Conservation (phyloP, 2,113 vertebrate genomes). For the Onychorhynchus coronatus region DNA sequence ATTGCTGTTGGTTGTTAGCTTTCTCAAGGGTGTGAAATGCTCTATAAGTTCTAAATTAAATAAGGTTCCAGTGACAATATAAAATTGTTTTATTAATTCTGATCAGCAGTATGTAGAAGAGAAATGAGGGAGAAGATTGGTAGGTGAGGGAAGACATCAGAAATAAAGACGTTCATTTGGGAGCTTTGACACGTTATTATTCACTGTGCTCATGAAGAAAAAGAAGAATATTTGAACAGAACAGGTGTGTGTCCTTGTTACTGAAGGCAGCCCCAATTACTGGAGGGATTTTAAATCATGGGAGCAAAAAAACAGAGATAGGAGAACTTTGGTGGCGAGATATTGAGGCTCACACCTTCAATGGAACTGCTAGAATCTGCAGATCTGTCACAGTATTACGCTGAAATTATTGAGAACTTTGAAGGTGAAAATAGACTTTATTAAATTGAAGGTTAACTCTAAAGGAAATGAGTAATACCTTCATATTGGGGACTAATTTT, state of each 20-base stretch:
- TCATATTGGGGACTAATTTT: not conserved
- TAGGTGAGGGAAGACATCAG: not conserved
- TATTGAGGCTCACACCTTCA: not conserved
- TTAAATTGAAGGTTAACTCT: not conserved
- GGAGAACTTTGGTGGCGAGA: rapidly evolving
- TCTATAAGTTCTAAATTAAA: not conserved
- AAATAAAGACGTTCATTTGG: not conserved
- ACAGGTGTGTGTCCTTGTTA: not conserved
- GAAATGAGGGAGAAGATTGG: not conserved
- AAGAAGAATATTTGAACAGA: not conserved
- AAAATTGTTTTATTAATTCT: not conserved
- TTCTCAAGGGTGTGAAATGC: not conserved
- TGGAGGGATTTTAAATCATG: not conserved
- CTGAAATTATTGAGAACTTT: not conserved
- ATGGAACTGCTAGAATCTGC: not conserved
- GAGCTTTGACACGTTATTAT: not conserved
- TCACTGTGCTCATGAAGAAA: not conserved
- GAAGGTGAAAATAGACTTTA: not conserved
- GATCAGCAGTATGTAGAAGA: not conserved
- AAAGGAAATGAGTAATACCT: not conserved
- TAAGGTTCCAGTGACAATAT: not conserved
- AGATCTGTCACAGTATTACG: not conserved
- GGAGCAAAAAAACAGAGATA: not conserved
- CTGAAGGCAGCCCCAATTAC: not conserved
- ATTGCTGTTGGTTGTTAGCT: not conserved